Evolutionary conservation across 2,113 vertebrate species (phyloP), one percentile per base, ranked within the genome.

Genomic region (Poeciliopsis turrubarensis): DNA sequence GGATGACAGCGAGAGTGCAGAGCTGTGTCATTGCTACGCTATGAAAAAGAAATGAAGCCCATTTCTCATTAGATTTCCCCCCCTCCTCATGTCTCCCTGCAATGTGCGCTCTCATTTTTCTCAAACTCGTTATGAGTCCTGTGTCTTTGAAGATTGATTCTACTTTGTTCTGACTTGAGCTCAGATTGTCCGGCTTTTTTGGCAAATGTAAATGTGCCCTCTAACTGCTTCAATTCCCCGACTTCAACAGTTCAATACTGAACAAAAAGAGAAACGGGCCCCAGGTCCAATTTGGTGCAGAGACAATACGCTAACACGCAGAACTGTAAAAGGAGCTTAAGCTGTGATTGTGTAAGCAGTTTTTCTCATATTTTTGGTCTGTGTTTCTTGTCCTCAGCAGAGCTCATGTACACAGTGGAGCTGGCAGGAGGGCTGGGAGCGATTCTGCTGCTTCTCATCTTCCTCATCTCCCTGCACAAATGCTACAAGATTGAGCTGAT

Each of bases 401-500:
- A 95, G 91, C 91, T 99, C 84, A 99, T 99, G 97, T 99, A 98
- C 93, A 98, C 97, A 14, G 96, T 98, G 90, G 98, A 99, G 92
- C 95, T 99, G 93, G 98, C 98, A 92, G 97, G 98, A 81, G 98
- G 97, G 3, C 96, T 99, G 81, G 98, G 98, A 89, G 97, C 97
- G 78, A 98, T 99, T 93, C 95, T 99, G 78, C 94, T 99, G 90
- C 94, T 99, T 66, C 96, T 99, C 89, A 95, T 97, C 92, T 96
- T 97, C 87, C 94, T 99, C 94, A 96, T 98, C 87, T 97, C 96
- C 88, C 87, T 98, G 91, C 98, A 99, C 94, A 99, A 99, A 88
- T 99, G 97, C 92, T 98, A 98, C 94, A 97, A 96, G 94, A 97
- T 99, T 82, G 97, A 99, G 93, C 94, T 99, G 86, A 97, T 98